Evolutionary conservation across 53 echinoderm and acorn worm genomes (phyloP).

Genomic region (Astropecten irregularis): DNA sequence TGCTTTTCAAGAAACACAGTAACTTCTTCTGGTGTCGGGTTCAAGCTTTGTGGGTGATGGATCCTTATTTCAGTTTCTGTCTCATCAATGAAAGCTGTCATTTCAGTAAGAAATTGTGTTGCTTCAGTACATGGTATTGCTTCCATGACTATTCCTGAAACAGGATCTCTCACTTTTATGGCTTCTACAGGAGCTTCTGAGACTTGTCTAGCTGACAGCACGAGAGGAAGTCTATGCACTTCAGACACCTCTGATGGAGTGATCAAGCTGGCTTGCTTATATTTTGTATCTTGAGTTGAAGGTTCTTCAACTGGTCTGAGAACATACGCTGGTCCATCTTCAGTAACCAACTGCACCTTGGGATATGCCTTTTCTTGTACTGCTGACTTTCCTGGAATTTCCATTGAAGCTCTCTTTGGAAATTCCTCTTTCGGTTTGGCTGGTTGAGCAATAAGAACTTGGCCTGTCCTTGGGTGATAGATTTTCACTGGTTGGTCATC

Average conservation of each 20-base stretch:
- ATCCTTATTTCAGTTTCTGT: conserved; percentile 45
- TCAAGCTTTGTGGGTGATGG: conserved; percentile 44
- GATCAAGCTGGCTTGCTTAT: not conserved
- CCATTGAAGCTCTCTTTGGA: not conserved
- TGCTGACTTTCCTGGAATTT: not conserved
- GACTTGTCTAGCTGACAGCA: conserved; percentile 8
- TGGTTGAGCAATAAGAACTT: conserved; percentile 47
- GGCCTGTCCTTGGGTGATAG: conserved; percentile 61
- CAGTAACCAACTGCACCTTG: conserved; percentile 69
- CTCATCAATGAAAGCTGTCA: conserved; percentile 63
- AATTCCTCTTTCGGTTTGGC: not conserved
- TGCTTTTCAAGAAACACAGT: not conserved
- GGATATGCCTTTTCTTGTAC: not conserved
- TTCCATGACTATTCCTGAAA: conserved; percentile 20
- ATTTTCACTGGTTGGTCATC: conserved; percentile 64
- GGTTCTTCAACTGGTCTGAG: conserved; percentile 42
- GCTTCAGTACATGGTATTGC: conserved; percentile 39
- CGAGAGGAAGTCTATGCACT: conserved; percentile 15
- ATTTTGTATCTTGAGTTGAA: not conserved
- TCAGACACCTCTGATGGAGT: not conserved
- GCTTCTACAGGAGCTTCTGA: conserved; percentile 15
- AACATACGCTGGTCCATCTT: conserved; percentile 74
- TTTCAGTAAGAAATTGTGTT: conserved; percentile 34
- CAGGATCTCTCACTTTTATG: conserved; percentile 28
- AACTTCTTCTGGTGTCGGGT: conserved; percentile 15